Conservation (phyloP, 2,888 invertebrate genomes). For the Griposia aprilina region DNA sequence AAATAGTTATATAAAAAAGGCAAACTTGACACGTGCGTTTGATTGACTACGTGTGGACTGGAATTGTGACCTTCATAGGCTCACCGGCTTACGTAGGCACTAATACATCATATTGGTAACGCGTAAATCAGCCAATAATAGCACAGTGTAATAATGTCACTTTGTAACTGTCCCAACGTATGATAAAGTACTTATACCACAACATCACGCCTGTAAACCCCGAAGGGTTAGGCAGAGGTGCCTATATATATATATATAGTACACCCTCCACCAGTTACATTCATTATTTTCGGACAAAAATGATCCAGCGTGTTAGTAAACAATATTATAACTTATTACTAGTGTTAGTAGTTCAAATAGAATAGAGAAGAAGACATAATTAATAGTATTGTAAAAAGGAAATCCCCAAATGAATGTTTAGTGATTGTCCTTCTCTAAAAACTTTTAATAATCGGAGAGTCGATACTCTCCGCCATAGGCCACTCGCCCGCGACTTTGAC, state of each 20-base stretch:
- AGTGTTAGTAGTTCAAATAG: no score
- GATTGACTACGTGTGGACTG: conserved; percentile 11
- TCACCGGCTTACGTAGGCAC: background rate
- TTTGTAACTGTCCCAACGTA: background rate
- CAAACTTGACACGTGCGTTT: conserved; percentile 3
- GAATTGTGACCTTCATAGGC: conserved; percentile 13
- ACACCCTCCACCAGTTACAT: background rate
- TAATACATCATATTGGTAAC: conserved; percentile 18
- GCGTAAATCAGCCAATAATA: background rate
- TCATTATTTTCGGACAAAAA: no score
- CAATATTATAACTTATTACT: no score
- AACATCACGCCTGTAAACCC: background rate
- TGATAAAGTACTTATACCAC: background rate
- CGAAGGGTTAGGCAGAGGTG: background rate
- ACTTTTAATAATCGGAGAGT: no score
- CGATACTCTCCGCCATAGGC: no score
- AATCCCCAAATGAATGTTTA: no score
- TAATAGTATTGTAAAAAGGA: no score
- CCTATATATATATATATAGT: no score
- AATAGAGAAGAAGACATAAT: no score
- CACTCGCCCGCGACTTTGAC: no score
- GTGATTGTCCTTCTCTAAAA: no score
- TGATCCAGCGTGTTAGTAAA: no score
- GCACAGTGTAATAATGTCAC: conserved; percentile 12
- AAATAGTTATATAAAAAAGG: background rate